Conservation (phyloP, 1,140 invertebrate genomes). For the Hesperophylax magnus region DNA sequence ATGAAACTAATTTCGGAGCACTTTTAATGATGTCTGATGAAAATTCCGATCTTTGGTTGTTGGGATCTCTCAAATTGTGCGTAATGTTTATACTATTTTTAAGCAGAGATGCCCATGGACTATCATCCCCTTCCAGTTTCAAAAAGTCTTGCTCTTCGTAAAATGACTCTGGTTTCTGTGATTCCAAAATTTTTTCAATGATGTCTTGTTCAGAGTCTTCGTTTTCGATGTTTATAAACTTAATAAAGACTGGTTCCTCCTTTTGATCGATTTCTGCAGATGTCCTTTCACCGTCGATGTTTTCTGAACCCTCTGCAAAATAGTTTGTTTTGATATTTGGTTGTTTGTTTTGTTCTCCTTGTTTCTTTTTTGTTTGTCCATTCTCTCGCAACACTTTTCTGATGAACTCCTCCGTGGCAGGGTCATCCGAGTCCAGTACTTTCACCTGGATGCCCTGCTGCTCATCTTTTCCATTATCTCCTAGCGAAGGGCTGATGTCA, state of each 20-base stretch:
- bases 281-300: not conserved
- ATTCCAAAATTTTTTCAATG: not conserved
- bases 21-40: too few relatives aligned
- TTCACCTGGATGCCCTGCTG: not conserved
- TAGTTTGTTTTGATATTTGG: not conserved
- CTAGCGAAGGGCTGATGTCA: not conserved
- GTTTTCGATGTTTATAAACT: not conserved
- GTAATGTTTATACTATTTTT: not conserved
- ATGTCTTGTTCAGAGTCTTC: not conserved
- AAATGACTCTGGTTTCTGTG: not conserved
- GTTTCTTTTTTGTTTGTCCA: not conserved
- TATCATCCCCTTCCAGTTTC: not conserved
- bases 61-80: too few relatives aligned
- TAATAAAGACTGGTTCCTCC: too few relatives aligned
- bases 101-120: constrained; percentile 6
- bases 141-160: not conserved
- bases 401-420: not conserved
- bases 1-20: too few relatives aligned
- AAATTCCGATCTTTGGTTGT: too few relatives aligned
- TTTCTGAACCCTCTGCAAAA: not conserved
- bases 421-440: not conserved
- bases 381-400: not conserved
- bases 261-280: not conserved
- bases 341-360: not conserved
- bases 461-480: not conserved